Base-by-base conservation (phyloP, 2,888 invertebrate genomes). In the Rhingia rostrata region DNA sequence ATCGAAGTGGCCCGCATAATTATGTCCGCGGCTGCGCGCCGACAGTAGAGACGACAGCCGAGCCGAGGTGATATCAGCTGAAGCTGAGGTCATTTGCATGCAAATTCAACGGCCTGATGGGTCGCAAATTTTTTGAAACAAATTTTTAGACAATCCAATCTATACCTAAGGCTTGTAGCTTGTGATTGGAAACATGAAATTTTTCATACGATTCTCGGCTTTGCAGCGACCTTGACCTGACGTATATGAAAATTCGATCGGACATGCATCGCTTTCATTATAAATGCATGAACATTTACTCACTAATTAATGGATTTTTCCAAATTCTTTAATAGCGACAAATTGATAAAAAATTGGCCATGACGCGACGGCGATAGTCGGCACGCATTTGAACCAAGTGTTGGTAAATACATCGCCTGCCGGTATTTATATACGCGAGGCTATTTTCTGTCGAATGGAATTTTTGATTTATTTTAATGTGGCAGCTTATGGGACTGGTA, bases 161-260 rank as follows among this genome's bases (percentile, higher is more conserved):
- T 47, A 45, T 61, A 43, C 30, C 7, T 4, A 53, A 30, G 6
- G 22, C 22, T 2, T 22, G 22, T 22, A 22, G 22, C 22, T 22
- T 22, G 22, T 1, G 22, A 22, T 22, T 22, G 22, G 22, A 22
- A 22, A 22, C 1, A 22, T 22, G 22, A 22, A 22, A 30, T 12
- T 32, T 54, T 54, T 30, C 32, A 4, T 4, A 22, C 6, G 32
- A 9, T 54, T 12, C 6, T 10, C 4, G 6, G 30, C 22, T 53
- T 39, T 77, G 61, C 69, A 77, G 69, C 41, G 49, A 49, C 69
- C 77, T 77, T 77, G 67, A 69, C 77, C 77, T n/a, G 69, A 54
- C 54, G 2, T 22, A 22, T 22, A 2, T 22, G 22, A 22, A 22
- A 22, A 22, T n/a, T n/a, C n/a, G n/a, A n/a, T 22, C 22, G 22